Evolutionary conservation across 2,888 invertebrate species (phyloP).

Genomic region (Eudemis profundana): DNA sequence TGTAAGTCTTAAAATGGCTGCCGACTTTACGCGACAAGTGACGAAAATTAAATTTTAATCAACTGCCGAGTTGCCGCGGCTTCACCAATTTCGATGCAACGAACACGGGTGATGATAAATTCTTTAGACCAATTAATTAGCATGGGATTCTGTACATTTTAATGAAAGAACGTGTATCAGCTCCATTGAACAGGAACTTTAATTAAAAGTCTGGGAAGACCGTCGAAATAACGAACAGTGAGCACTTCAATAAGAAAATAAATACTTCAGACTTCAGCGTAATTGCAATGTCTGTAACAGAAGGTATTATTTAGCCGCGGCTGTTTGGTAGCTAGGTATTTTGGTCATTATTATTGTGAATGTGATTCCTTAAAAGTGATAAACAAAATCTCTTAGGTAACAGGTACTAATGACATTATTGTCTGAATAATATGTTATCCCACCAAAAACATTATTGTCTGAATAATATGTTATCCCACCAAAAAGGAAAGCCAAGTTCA

Average conservation of each 20-base stretch:
- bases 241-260: neutral
- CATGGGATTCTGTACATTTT: constrained; percentile 19
- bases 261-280: neutral
- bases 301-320: neutral
- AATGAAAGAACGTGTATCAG: constrained; percentile 16
- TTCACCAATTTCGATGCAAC: constrained; percentile 29
- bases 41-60: constrained; percentile 40
- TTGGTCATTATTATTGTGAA: no score
- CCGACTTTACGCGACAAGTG: constrained; percentile 35
- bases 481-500: no score
- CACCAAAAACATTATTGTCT: no score
- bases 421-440: no score
- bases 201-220: constrained; percentile 11
- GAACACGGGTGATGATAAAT: constrained; percentile 22
- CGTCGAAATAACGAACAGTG: constrained; percentile 17
- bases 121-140: constrained; percentile 35
- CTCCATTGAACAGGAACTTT: constrained; percentile 10
- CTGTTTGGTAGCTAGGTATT: no score
- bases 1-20: constrained; percentile 51
- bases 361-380: no score
- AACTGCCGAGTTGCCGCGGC: constrained; percentile 24
- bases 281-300: neutral
- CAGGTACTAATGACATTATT: no score
- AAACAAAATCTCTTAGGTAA: no score
- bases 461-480: no score